These are phyloP conservation scores for Montipora capricornis DNA, from an alignment of 64 coral and sea anemone species.

Conservation along the genomic window DNA sequence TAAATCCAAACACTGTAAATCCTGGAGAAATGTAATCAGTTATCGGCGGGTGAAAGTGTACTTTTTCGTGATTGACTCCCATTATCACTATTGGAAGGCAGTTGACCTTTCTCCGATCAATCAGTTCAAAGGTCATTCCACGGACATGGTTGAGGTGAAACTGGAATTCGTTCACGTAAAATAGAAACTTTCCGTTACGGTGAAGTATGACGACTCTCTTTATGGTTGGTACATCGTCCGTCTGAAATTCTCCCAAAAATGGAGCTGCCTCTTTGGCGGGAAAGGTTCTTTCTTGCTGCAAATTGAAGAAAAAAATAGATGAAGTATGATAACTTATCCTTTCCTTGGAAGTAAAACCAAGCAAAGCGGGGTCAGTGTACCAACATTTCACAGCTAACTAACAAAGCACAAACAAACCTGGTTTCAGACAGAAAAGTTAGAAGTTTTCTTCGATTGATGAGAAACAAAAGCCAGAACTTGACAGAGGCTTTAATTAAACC, in stretches of 20 bases:
- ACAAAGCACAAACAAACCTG: too few relatives aligned
- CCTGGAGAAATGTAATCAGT: constrained; percentile 4
- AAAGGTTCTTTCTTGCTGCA: neutral
- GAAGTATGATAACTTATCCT: too few relatives aligned
- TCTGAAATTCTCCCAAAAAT: constrained; percentile 29
- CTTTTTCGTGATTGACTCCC: constrained; percentile 56
- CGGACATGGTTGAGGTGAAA: constrained; percentile 42
- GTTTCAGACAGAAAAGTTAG: too few relatives aligned
- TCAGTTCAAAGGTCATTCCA: constrained; percentile 60
- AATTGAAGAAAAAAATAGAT: neutral
- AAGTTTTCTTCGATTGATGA: too few relatives aligned
- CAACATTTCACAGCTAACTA: too few relatives aligned
- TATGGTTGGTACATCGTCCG: constrained; percentile 24
- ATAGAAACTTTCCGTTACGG: neutral
- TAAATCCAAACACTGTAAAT: constrained; percentile 60
- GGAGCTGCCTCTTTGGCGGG: neutral
- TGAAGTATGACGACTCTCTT: neutral
- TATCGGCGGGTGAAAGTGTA: constrained; percentile 33
- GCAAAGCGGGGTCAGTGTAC: too few relatives aligned
- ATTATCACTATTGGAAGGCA: constrained; percentile 32
- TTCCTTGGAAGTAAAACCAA: too few relatives aligned
- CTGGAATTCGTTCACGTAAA: neutral
- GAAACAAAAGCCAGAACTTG: too few relatives aligned
- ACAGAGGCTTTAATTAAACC: too few relatives aligned
- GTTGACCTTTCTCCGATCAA: constrained; percentile 17